Evolutionary conservation across 2,797 vertebrate genomes (phyloP).

Genomic region (Kryptopterus vitreolus): DNA sequence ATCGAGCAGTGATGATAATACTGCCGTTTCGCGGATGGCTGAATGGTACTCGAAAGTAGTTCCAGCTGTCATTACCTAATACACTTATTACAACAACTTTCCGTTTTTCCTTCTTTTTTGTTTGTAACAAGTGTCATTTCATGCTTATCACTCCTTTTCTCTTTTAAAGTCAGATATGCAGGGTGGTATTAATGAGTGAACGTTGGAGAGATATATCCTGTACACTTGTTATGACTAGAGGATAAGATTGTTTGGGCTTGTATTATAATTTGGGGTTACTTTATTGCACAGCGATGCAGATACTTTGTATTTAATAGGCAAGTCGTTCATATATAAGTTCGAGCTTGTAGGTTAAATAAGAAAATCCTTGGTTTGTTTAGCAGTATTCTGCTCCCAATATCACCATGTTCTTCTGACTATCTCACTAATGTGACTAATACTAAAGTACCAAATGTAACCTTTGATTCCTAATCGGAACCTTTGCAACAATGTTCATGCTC

Average conservation of each 20-base stretch:
- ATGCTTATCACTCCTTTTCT: background rate
- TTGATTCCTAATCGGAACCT: background rate
- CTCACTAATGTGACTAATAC: no score
- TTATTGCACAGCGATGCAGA: background rate
- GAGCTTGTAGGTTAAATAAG: background rate
- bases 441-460: background rate
- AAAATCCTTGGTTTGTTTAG: background rate
- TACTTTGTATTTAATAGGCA: background rate
- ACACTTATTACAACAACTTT: background rate
- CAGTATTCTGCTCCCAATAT: background rate
- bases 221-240: no score
- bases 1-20: slow-evolving; percentile 1
- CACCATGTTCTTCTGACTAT: background rate
- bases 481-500: no score
- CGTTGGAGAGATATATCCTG: background rate
- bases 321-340: background rate
- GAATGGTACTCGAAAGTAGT: slow-evolving; percentile 8
- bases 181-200: background rate
- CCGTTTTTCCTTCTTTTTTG: background rate
- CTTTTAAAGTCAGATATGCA: no score
- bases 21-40: background rate
- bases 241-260: background rate
- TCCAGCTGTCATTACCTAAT: background rate
- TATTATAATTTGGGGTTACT: background rate
- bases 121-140: background rate